A percentile compares a stretch with the other conserved stretches of the same genome.
These are phyloP conservation scores for Deilephila porcellus DNA, from an alignment of 2,888 invertebrate species.

Conservation along the genomic window DNA sequence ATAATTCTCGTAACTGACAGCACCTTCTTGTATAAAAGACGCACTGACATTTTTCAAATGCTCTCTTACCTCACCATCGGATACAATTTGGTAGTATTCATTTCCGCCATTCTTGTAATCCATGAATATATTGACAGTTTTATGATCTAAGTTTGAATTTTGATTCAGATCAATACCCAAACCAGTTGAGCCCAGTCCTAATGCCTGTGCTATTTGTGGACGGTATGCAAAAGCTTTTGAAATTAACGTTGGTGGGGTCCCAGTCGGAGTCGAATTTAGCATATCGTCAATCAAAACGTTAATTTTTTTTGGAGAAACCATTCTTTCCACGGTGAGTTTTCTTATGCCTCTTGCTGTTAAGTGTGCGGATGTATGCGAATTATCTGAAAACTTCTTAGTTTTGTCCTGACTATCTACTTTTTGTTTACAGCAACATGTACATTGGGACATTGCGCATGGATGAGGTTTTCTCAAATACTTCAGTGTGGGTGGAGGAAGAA, in stretches of 20 bases:
- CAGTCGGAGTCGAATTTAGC: neutral
- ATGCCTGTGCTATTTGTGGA: neutral
- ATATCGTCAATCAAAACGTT: neutral
- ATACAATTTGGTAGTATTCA: constrained; percentile 44
- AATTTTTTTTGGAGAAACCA: too few relatives aligned
- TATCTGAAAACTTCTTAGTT: neutral
- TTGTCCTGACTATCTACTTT: constrained; percentile 19
- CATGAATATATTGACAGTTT: constrained; percentile 5
- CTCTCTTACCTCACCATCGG: constrained; percentile 36
- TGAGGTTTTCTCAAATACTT: constrained; percentile 44
- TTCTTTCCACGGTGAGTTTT: neutral
- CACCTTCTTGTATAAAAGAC: neutral
- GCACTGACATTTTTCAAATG: constrained; percentile 19
- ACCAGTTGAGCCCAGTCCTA: too few relatives aligned
- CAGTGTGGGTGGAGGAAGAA: neutral
- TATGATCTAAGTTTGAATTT: neutral
- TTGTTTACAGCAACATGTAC: constrained; percentile 48
- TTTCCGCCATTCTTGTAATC: neutral
- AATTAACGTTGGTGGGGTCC: neutral
- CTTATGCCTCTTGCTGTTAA: too few relatives aligned
- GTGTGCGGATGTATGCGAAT: neutral
- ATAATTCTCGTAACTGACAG: neutral
- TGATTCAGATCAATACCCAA: too few relatives aligned
- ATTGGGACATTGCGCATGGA: constrained; percentile 38
- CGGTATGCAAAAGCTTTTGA: constrained; percentile 8